Conservation (phyloP, 2,113 vertebrate species). For the Dromas ardeola region DNA sequence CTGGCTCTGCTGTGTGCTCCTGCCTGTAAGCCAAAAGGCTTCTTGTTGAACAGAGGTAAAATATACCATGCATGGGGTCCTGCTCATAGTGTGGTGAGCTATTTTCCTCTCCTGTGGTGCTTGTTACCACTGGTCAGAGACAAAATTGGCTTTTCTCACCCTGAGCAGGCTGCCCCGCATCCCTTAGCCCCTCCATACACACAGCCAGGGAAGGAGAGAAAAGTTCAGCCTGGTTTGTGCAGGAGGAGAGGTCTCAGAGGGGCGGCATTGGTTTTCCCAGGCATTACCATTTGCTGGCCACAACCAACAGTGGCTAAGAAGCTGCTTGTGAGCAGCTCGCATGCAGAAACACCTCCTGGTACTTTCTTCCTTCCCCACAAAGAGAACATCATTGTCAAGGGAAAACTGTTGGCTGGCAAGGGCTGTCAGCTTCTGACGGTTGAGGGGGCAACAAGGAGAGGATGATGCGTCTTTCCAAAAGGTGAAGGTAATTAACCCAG, state of each 20-base stretch:
- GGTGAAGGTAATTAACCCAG: background rate
- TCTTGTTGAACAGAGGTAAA: background rate
- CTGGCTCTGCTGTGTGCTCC: background rate
- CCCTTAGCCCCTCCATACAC: background rate
- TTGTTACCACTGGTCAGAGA: background rate
- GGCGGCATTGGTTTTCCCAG: background rate
- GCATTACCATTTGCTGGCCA: background rate
- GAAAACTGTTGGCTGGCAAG: background rate
- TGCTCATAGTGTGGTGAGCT: background rate
- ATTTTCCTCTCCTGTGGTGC: background rate
- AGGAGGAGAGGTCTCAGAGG: background rate
- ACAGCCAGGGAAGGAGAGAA: background rate
- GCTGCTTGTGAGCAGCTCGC: background rate
- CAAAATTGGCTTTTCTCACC: background rate
- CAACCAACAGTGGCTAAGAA: background rate
- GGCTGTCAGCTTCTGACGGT: background rate
- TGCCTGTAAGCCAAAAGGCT: background rate
- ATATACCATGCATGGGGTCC: background rate
- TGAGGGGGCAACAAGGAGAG: background rate
- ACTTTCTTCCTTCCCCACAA: background rate
- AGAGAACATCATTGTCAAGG: background rate
- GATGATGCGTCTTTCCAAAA: background rate
- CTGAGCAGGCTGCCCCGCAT: background rate
- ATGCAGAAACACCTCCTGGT: background rate
- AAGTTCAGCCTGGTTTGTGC: background rate